Conservation (phyloP, 2,797 vertebrate species). For the Chloroceryle amazona region DNA sequence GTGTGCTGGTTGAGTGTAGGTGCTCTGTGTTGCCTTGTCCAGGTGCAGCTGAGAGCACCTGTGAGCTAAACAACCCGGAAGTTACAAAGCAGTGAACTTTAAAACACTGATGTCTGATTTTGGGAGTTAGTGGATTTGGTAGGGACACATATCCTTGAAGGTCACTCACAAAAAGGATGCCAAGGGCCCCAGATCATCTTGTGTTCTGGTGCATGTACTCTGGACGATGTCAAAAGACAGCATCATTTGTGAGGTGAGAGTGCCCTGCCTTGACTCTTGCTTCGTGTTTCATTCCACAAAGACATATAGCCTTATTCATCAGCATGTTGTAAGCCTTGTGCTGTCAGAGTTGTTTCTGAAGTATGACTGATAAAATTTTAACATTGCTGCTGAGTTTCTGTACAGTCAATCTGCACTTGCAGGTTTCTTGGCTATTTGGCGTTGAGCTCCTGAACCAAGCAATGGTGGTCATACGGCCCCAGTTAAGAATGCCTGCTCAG, state of each 20-base stretch:
- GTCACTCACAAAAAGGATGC: background rate
- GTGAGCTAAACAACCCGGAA: background rate
- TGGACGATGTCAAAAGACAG: background rate
- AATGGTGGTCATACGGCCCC: background rate
- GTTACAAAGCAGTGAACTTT: background rate
- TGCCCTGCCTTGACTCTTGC: background rate
- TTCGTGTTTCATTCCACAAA: background rate
- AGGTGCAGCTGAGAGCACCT: background rate
- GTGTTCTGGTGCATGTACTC: rapidly evolving
- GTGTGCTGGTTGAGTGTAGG: background rate
- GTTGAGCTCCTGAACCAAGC: background rate
- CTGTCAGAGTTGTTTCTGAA: background rate
- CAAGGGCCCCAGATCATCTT: background rate
- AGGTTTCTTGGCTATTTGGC: background rate
- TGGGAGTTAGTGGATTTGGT: background rate
- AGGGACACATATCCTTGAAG: background rate
- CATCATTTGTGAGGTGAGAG: background rate
- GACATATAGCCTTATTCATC: background rate
- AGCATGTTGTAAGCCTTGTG: background rate
- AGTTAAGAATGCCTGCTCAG: background rate
- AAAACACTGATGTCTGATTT: background rate
- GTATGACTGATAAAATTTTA: background rate
- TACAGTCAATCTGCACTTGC: background rate
- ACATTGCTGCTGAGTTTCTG: background rate
- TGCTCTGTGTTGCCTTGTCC: background rate